phyloP scores from a whole-genome alignment of 2,797 vertebrate species.

The Luscinia luscinia region DNA sequence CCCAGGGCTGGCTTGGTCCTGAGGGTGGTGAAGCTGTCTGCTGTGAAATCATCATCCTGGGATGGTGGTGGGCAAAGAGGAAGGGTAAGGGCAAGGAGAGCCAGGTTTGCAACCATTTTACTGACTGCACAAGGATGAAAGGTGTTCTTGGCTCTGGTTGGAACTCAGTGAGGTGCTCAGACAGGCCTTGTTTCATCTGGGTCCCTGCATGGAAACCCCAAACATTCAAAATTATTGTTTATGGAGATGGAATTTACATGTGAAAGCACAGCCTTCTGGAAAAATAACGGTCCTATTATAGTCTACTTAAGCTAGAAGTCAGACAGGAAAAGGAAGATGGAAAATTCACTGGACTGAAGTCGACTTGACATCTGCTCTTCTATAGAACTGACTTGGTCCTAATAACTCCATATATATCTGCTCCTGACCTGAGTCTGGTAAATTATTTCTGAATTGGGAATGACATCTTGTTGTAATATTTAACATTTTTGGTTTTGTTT shows the following conservation, averaged over 20 bases:
- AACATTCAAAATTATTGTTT: background rate
- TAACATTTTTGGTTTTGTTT: too few relatives aligned
- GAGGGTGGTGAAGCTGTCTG: background rate
- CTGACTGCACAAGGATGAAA: background rate
- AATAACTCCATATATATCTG: background rate
- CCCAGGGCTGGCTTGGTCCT: background rate
- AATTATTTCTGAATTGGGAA: background rate
- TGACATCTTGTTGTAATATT: background rate
- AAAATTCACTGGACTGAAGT: background rate
- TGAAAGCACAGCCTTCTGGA: background rate
- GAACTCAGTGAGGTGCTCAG: background rate
- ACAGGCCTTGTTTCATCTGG: background rate
- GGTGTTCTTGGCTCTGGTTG: background rate
- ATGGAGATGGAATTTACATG: background rate
- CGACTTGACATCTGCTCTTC: background rate
- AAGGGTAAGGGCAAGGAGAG: background rate
- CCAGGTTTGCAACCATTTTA: rapidly evolving
- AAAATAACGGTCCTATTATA: background rate
- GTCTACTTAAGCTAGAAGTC: background rate
- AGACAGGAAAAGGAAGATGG: background rate
- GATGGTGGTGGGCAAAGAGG: background rate
- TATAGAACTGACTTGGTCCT: background rate
- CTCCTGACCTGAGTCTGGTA: background rate
- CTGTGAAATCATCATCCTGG: background rate
- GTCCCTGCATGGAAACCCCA: rapidly evolving